Evolutionary conservation across 2,888 invertebrate genomes (phyloP).

Genomic region (Phengaris alcon): DNA sequence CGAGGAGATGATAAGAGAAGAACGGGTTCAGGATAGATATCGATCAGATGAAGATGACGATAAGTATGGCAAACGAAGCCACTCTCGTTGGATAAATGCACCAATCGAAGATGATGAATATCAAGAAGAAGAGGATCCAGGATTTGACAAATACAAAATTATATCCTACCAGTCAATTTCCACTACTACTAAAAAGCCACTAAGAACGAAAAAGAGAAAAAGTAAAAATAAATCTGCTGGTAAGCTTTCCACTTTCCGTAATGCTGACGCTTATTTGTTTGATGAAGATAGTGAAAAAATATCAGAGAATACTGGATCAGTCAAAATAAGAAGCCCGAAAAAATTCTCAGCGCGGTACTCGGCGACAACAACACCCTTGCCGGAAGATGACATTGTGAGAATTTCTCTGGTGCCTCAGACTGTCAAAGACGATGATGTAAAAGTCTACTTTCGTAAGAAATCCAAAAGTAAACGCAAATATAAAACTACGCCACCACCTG

Average conservation of each 20-base stretch:
- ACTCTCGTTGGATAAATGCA: conserved; percentile 41
- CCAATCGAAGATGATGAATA: conserved; percentile 59
- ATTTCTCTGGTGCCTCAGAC: conserved; percentile 62
- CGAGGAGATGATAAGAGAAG: conserved; percentile 62
- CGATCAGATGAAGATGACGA: conserved; percentile 41
- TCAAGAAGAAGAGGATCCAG: conserved; percentile 46
- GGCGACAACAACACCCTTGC: conserved; percentile 36
- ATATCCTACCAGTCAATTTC: conserved; percentile 41
- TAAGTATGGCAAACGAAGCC: conserved; percentile 47
- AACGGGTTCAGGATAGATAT: conserved; percentile 52
- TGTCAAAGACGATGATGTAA: conserved; percentile 53
- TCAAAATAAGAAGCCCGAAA: conserved; percentile 32
- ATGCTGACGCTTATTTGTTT: conserved; percentile 57
- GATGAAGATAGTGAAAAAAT: conserved; percentile 51
- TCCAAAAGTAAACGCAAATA: conserved; percentile 51
- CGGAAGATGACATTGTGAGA: conserved; percentile 47
- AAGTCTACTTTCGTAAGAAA: conserved; percentile 61
- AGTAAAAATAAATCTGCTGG: conserved; percentile 47
- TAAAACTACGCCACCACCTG: conserved; percentile 43
- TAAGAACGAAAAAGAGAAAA: conserved; percentile 35
- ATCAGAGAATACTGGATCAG: conserved; percentile 34
- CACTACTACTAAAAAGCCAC: conserved; percentile 39
- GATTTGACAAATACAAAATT: conserved; percentile 55
- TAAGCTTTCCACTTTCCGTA: conserved; percentile 64
- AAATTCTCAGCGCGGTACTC: conserved; percentile 48